phyloP scores from a whole-genome alignment of 64 coral and sea anemone genomes.

The Hydrozoanthus tunicans region DNA sequence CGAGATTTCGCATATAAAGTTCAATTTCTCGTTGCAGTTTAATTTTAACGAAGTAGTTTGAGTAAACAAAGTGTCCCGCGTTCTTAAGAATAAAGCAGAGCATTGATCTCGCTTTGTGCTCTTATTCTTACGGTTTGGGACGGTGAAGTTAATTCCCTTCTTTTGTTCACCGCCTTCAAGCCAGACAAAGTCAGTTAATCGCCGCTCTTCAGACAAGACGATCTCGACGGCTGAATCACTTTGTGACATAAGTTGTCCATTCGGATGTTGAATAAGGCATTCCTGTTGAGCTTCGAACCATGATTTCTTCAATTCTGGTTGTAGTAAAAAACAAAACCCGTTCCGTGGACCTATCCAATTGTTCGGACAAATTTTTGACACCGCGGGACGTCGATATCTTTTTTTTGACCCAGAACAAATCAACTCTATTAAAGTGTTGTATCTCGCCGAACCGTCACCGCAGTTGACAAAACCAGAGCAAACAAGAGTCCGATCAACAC shows the following conservation, averaged over 20 bases:
- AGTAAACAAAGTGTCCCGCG: neutral
- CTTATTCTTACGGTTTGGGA: neutral
- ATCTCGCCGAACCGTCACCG: neutral
- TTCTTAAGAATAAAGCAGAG: neutral
- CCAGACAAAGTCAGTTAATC: conserved; percentile 25
- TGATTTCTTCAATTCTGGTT: conserved; percentile 21
- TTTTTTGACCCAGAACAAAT: conserved; percentile 16
- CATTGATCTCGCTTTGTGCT: neutral
- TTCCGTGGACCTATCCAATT: conserved; percentile 44
- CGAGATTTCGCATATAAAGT: conserved; percentile 31
- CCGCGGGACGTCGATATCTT: too few species aligned
- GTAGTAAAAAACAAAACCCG: conserved; percentile 34
- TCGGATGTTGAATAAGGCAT: conserved; percentile 10
- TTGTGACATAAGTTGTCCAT: neutral
- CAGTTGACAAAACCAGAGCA: conserved; percentile 29
- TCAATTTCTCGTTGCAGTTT: conserved; percentile 18
- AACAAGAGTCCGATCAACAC: conserved; percentile 12
- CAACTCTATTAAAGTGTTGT: neutral
- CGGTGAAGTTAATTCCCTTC: neutral
- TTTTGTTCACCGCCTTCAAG: neutral
- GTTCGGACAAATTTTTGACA: neutral
- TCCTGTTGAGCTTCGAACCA: conserved; percentile 17
- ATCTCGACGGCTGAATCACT: conserved; percentile 5
- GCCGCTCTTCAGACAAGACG: neutral
- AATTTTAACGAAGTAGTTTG: neutral